Base-by-base conservation (phyloP, 2,888 invertebrate species). In the Cerastoderma edule region DNA sequence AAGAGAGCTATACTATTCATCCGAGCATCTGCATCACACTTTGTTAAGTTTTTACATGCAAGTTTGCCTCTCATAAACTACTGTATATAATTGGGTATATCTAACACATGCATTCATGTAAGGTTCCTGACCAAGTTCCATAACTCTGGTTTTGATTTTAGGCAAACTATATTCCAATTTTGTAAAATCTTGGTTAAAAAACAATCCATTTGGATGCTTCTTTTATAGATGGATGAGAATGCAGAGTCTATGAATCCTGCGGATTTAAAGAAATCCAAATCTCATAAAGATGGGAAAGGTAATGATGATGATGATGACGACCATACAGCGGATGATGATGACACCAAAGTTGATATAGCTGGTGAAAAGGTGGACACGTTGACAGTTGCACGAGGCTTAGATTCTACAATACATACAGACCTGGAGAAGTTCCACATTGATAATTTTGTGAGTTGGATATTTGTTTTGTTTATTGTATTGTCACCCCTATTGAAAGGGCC, bases 331-430 rank as follows among this genome's bases (percentile, higher is more conserved):
- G 75, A 73, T 64, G 78, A 84, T 22, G 82, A 85, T 39, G 83
- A 78, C 6, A 56, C 57, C 32, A 85, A 78, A 39, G 32, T 75
- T 60, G 78, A 81, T 46, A 69, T 82, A 22, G 74, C 97, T 82
- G 98, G 98, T 0, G 96, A 97, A 32, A 91, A 93, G 0, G 94
- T 96, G 0, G 90, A 94, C 67, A 98, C 98, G 0, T 91, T 93
- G 70, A 94, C 93, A 0, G 96, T 95, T 19, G 93, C 94, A 0
- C 94, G 97, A 80, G 96, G 95, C 48, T 92, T 92, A 0, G 96
- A 96, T 27, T 96, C 96, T 0, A 95, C 95, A 0, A 96, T 96
- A 86, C 96, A 97, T 91, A 97, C 97, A 0, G 94, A 94, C 28
- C 90, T 93, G 69, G 90, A 85, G 74, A 80, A 79, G 46, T 82